Conservation (phyloP, 2,113 vertebrate species). For the Grammomys dolichurus region DNA sequence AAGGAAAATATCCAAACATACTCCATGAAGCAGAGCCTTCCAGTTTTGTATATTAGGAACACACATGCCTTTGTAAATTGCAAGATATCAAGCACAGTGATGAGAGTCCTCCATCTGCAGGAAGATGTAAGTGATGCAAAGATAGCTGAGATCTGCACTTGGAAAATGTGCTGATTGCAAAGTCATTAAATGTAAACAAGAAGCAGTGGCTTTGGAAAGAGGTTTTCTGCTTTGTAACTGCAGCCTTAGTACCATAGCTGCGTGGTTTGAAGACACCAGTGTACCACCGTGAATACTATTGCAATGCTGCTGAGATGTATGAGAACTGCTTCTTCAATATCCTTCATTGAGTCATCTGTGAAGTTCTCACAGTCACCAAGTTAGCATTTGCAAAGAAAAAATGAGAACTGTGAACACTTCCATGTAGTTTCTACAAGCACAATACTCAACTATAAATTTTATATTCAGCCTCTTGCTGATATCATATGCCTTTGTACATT, state of each 20-base stretch:
- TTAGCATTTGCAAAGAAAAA: background rate
- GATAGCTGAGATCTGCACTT: background rate
- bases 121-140: background rate
- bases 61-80: background rate
- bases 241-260: background rate
- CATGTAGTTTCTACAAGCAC: background rate
- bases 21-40: accelerated
- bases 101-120: too few relatives aligned
- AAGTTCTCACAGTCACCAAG: background rate
- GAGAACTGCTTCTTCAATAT: background rate
- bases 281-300: background rate
- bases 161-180: background rate
- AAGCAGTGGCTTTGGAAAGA: background rate
- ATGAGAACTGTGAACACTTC: background rate
- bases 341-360: background rate
- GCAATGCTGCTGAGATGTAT: background rate
- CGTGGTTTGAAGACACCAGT: background rate
- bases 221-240: background rate
- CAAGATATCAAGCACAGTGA: background rate
- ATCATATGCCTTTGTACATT: background rate
- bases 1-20: background rate
- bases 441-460: background rate
- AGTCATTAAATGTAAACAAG: background rate
- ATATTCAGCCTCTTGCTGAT: background rate
- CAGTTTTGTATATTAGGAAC: accelerated